phyloP scores from a whole-genome alignment of 2,888 invertebrate species.

The Lumbricus terrestris region DNA sequence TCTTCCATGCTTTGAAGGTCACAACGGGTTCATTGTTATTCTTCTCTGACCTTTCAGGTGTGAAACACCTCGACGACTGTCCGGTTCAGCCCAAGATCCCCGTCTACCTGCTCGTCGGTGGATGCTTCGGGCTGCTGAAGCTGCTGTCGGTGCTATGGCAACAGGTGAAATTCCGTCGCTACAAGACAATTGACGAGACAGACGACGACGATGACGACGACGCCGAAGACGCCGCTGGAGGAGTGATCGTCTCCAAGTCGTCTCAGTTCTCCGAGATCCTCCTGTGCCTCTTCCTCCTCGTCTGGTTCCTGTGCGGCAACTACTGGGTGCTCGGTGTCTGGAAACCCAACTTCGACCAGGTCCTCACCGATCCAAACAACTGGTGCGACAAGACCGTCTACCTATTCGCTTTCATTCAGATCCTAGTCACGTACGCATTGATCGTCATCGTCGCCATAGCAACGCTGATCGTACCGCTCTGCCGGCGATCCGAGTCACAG shows the following conservation, averaged over 20 bases:
- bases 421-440: slow-evolving; percentile 71
- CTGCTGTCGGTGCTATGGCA: slow-evolving; percentile 66
- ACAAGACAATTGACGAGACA: slow-evolving; percentile 53
- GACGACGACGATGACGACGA: slow-evolving; percentile 63
- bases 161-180: slow-evolving; percentile 68
- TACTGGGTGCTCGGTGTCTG: slow-evolving; percentile 76
- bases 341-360: slow-evolving; percentile 74
- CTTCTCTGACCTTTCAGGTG: slow-evolving; percentile 67
- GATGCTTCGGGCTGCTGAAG: slow-evolving; percentile 72
- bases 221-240: slow-evolving; percentile 29
- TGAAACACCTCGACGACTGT: slow-evolving; percentile 77
- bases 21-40: background rate
- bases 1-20: slow-evolving; percentile 56
- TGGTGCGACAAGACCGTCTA: slow-evolving; percentile 80
- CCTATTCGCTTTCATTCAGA: slow-evolving; percentile 74
- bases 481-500: slow-evolving; percentile 38
- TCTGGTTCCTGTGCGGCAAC: slow-evolving; percentile 78
- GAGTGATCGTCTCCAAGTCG: slow-evolving; percentile 60
- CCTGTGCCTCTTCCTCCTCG: slow-evolving; percentile 71
- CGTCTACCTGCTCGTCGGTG: slow-evolving; percentile 81
- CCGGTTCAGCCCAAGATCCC: slow-evolving; percentile 76
- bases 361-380: slow-evolving; percentile 73
- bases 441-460: slow-evolving; percentile 51
- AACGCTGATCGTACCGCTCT: slow-evolving; percentile 40
- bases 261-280: slow-evolving; percentile 68